phyloP scores from a whole-genome alignment of 2,113 vertebrate species.

The Tachysurus vachellii region DNA sequence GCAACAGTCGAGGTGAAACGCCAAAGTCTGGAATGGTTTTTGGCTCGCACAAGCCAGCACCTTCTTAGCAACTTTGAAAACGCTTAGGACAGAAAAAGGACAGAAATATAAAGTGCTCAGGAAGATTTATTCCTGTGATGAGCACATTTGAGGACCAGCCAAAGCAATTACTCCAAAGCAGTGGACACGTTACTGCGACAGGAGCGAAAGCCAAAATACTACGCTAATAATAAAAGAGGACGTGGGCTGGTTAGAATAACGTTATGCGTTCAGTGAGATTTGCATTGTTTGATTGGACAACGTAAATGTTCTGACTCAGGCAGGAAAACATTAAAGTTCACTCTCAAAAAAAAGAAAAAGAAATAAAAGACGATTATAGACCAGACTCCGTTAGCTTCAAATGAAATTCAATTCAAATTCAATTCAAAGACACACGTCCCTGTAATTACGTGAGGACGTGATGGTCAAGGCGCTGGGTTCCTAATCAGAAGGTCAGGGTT shows the following conservation, averaged over 20 bases:
- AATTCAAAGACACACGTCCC: neutral
- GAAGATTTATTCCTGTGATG: neutral
- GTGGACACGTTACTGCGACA: neutral
- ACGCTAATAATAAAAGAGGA: neutral
- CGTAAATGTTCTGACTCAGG: neutral
- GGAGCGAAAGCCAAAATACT: neutral
- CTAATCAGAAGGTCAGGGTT: too few species aligned
- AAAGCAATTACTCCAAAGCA: neutral
- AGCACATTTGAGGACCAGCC: neutral
- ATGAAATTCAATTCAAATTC: neutral
- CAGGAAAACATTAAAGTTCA: neutral
- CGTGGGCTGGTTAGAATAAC: neutral
- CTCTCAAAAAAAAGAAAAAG: neutral
- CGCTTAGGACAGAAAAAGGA: neutral
- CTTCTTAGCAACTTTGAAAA: neutral
- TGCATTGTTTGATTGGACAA: neutral
- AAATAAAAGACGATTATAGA: neutral
- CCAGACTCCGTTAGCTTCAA: neutral
- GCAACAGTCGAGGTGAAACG: neutral
- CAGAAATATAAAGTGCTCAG: neutral
- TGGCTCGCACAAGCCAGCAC: neutral
- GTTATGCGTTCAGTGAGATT: neutral
- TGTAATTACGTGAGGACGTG: too few species aligned
- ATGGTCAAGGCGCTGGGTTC: too few species aligned
- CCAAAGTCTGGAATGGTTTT: neutral